A percentile compares a stretch with the other conserved stretches of the same genome.
Conservation (phyloP, 2,888 invertebrate genomes). For the Choreutis nemorana region DNA sequence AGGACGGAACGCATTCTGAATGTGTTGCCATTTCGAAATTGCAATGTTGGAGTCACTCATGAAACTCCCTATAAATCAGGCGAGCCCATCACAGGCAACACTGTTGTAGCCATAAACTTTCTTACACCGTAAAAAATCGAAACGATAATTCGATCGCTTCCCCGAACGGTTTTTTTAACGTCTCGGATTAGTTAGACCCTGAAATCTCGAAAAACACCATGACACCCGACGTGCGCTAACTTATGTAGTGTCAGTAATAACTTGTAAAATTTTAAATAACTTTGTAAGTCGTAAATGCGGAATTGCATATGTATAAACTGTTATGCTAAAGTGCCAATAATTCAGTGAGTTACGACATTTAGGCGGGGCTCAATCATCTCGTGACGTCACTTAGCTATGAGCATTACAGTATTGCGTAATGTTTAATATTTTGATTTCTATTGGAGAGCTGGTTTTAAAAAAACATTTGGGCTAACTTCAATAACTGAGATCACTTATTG, state of each 20-base stretch:
- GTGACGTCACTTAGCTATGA: conserved; percentile 8
- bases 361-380: conserved; percentile 5
- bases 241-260: conserved; percentile 7
- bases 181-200: conserved; percentile 12
- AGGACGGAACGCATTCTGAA: conserved; percentile 14
- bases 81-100: conserved; percentile 21
- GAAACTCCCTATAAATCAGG: conserved; percentile 24
- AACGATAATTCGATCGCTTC: conserved; percentile 50
- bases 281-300: conserved; percentile 17
- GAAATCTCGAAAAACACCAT: conserved; percentile 9
- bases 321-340: conserved; percentile 15
- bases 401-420: not conserved
- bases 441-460: too few relatives aligned
- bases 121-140: conserved; percentile 29
- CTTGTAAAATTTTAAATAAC: conserved; percentile 10
- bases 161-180: conserved; percentile 27
- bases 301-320: conserved; percentile 14
- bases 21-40: conserved; percentile 35
- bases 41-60: conserved; percentile 14
- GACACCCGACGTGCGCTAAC: not conserved
- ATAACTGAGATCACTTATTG: too few relatives aligned
- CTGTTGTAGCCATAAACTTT: conserved; percentile 28
- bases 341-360: conserved; percentile 15
- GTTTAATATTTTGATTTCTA: too few relatives aligned
- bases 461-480: too few relatives aligned